These are phyloP conservation scores for Rhinophrynus dorsalis DNA, from an alignment of 2,797 vertebrate genomes.

Conservation along the genomic window DNA sequence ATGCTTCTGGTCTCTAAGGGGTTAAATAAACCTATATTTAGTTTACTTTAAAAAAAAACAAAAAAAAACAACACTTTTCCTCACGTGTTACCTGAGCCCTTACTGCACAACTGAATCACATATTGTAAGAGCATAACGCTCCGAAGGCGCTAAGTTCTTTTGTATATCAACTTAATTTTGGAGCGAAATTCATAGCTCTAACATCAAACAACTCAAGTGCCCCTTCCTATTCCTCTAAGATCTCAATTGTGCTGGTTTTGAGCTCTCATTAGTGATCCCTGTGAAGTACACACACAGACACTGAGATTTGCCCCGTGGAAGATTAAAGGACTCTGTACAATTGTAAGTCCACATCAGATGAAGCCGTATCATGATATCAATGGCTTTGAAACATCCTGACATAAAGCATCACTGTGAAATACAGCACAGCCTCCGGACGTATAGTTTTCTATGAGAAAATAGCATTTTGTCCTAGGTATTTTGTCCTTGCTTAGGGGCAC, in stretches of 20 bases:
- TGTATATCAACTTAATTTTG: slow-evolving; percentile 1
- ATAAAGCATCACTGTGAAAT: slow-evolving; percentile 4
- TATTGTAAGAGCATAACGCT: neutral
- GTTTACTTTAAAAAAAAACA: too few species aligned
- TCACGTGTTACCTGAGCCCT: too few species aligned
- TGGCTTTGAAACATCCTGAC: slow-evolving; percentile 10
- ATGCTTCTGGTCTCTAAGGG: too few species aligned
- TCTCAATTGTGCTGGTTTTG: slow-evolving; percentile 42
- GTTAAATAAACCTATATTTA: too few species aligned
- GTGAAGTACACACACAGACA: slow-evolving; percentile 3
- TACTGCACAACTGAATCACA: neutral
- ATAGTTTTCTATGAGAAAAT: neutral
- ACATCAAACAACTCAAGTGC: slow-evolving; percentile 11
- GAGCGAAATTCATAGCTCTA: slow-evolving; percentile 13
- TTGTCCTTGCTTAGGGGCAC: neutral
- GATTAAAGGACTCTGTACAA: slow-evolving; percentile 36
- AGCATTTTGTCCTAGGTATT: neutral
- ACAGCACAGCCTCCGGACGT: neutral
- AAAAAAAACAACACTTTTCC: too few species aligned
- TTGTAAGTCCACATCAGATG: slow-evolving; percentile 21
- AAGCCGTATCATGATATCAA: neutral
- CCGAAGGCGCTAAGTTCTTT: neutral
- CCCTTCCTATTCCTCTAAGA: slow-evolving; percentile 30
- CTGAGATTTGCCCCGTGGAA: rapidly evolving
- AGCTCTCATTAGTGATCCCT: slow-evolving; percentile 23